Percentiles rank a stretch among this genome's conserved stretches.
Evolutionary conservation across 2,113 vertebrate species (phyloP).

Genomic region (Sebastes fasciatus): DNA sequence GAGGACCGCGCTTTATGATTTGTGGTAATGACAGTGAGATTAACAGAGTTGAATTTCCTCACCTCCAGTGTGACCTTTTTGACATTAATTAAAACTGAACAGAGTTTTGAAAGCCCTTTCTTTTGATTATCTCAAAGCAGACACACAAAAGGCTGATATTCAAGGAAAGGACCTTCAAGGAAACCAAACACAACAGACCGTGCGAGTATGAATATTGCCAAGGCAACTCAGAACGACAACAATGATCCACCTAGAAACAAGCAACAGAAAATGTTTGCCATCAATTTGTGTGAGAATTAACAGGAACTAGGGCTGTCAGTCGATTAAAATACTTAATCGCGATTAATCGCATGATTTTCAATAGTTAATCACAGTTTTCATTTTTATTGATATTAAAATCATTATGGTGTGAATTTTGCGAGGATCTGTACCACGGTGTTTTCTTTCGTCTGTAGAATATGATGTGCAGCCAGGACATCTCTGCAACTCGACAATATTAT

Average conservation of each 20-base stretch:
- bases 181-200: conserved; percentile 13
- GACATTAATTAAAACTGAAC: conserved; percentile 24
- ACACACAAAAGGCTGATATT: background rate
- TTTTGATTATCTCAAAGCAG: conserved; percentile 1
- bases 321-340: too few relatives aligned
- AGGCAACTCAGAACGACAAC: conserved; percentile 20
- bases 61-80: conserved; percentile 1
- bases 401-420: too few relatives aligned
- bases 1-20: background rate
- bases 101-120: background rate
- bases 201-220: background rate
- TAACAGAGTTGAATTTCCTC: background rate
- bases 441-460: too few relatives aligned
- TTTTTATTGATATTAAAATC: too few relatives aligned
- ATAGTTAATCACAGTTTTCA: too few relatives aligned
- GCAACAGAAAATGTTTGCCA: background rate
- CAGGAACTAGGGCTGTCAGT: background rate
- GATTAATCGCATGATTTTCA: too few relatives aligned
- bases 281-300: background rate
- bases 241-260: background rate
- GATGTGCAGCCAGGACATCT: too few relatives aligned
- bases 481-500: too few relatives aligned
- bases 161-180: background rate
- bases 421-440: too few relatives aligned
- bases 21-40: background rate